Evolutionary conservation across 2,888 invertebrate genomes (phyloP).

Genomic region (Kuschelorhynchus macadamiae): DNA sequence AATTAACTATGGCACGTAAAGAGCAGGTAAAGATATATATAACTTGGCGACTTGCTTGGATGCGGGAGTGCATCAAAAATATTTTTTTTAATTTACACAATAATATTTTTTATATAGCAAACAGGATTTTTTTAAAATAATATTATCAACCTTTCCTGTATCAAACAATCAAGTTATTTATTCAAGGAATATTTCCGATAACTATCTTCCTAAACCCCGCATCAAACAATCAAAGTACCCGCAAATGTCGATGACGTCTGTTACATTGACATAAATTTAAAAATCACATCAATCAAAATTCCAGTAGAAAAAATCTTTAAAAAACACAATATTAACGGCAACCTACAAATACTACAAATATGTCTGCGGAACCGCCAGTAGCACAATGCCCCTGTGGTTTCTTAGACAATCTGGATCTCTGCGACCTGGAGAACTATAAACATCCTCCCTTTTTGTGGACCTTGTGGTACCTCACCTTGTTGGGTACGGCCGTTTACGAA

Average conservation of each 20-base stretch:
- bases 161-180: neutral
- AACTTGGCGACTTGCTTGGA: too few relatives aligned
- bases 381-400: constrained; percentile 27
- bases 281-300: constrained; percentile 16
- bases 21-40: too few relatives aligned
- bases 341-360: neutral
- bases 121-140: too few relatives aligned
- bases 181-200: neutral
- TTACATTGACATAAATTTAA: constrained; percentile 9
- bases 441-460: constrained; percentile 47
- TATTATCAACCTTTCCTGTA: too few relatives aligned
- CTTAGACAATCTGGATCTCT: constrained; percentile 35
- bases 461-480: constrained; percentile 38
- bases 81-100: too few relatives aligned
- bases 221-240: neutral
- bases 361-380: neutral
- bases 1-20: too few relatives aligned
- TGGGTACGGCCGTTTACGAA: constrained; percentile 25
- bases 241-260: neutral
- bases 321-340: neutral
- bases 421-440: constrained; percentile 47
- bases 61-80: too few relatives aligned
- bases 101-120: too few relatives aligned
- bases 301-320: constrained; percentile 3
- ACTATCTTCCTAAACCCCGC: neutral